Percentiles rank a stretch among this genome's conserved stretches.
These are phyloP conservation scores for Acanthornis magna DNA, from an alignment of 2,797 vertebrate genomes.

Conservation along the genomic window DNA sequence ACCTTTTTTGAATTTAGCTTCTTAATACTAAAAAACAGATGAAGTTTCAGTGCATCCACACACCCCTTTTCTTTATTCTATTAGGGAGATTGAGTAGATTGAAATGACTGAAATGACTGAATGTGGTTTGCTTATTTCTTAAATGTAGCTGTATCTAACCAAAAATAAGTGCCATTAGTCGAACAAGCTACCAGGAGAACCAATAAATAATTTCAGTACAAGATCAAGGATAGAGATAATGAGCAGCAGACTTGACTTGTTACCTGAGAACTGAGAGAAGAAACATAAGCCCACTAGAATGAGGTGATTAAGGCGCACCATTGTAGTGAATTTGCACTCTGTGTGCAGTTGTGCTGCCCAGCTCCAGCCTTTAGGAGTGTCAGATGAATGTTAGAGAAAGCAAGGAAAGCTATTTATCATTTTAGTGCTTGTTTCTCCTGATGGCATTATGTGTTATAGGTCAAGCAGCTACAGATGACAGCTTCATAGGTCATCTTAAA, in stretches of 20 bases:
- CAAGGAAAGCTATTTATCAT: not conserved
- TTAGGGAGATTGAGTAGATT: not conserved
- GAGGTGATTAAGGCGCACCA: not conserved
- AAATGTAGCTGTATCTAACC: not conserved
- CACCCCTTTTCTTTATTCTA: not conserved
- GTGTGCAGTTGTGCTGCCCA: not conserved
- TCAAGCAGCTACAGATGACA: constrained; percentile 26
- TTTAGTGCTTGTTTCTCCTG: not conserved
- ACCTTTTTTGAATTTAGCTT: not conserved
- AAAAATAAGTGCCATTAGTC: not conserved
- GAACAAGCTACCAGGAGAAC: not conserved
- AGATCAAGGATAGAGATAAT: not conserved
- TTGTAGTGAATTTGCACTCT: not conserved
- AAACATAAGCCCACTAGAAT: not conserved
- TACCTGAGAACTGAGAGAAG: not conserved
- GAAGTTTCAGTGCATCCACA: not conserved
- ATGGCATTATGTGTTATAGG: not conserved
- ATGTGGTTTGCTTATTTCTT: not conserved
- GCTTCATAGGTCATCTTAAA: constrained; percentile 19
- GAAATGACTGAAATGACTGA: not conserved
- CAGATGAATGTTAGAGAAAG: not conserved
- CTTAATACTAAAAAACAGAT: not conserved
- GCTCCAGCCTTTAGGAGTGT: not conserved
- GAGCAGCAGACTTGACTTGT: not conserved
- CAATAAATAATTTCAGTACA: not conserved